phyloP scores from a whole-genome alignment of 2,888 invertebrate species.

The Pristionchus japonicus region DNA sequence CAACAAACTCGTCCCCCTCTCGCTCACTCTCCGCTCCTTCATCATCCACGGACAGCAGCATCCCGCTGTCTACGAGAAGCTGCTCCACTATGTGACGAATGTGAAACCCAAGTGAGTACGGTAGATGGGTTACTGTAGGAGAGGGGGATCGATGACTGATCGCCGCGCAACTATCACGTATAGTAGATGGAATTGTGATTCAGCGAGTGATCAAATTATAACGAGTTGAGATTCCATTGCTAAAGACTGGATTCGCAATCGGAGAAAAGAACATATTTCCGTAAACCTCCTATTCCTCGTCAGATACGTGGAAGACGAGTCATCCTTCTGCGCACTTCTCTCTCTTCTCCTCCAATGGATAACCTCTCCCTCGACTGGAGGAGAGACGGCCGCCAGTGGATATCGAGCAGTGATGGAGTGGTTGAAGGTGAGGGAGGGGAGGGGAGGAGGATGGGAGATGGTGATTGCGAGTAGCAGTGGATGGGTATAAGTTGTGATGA shows the following conservation, averaged over 20 bases:
- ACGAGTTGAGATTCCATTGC: too few relatives aligned
- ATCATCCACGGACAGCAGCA: slow-evolving; percentile 53
- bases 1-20: slow-evolving; percentile 55
- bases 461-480: background rate
- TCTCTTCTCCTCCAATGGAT: slow-evolving; percentile 56
- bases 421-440: slow-evolving; percentile 51
- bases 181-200: too few relatives aligned
- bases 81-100: slow-evolving; percentile 60
- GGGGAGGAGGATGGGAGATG: slow-evolving; percentile 55
- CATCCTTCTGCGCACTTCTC: slow-evolving; percentile 61
- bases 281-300: background rate
- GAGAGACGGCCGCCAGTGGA: slow-evolving; percentile 39
- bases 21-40: slow-evolving; percentile 54
- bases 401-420: slow-evolving; percentile 48
- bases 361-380: background rate
- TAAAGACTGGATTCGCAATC: background rate
- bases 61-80: slow-evolving; percentile 48
- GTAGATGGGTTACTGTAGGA: background rate
- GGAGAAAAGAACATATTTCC: background rate
- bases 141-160: background rate
- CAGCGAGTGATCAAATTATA: too few relatives aligned
- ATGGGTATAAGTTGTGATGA: background rate
- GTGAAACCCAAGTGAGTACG: slow-evolving; percentile 68
- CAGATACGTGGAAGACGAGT: slow-evolving; percentile 59
- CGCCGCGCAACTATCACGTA: background rate